These are phyloP conservation scores for Meandrina meandrites DNA, from an alignment of 92 coral and sea anemone genomes.

Conservation along the genomic window DNA sequence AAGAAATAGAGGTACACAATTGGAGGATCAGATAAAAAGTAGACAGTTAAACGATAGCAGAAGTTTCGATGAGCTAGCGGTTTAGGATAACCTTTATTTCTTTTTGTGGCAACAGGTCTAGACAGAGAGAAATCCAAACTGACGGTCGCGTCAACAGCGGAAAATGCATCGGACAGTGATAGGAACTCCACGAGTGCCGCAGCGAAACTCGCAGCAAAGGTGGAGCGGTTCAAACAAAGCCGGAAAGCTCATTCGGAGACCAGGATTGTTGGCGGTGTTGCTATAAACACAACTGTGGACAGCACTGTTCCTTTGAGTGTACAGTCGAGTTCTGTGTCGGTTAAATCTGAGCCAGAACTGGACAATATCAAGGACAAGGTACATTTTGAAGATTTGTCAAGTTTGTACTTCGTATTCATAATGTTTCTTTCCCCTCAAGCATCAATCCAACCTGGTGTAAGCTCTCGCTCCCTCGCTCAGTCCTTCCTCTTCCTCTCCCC, in stretches of 20 bases:
- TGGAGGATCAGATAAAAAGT: neutral
- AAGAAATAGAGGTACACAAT: neutral
- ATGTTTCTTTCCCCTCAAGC: neutral
- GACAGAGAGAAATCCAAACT: conserved; percentile 43
- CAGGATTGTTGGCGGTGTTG: conserved; percentile 96
- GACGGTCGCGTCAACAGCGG: conserved; percentile 22
- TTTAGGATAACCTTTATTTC: neutral
- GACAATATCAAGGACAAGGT: conserved; percentile 41
- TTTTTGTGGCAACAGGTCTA: conserved; percentile 7
- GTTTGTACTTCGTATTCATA: neutral
- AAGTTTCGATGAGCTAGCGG: neutral
- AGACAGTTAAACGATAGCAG: neutral
- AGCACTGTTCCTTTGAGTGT: conserved; percentile 67
- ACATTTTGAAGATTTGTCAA: neutral
- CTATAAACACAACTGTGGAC: conserved; percentile 70
- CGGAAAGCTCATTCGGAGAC: conserved; percentile 86
- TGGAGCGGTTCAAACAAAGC: conserved; percentile 67
- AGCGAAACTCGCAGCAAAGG: conserved; percentile 62
- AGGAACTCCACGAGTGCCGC: conserved; percentile 42
- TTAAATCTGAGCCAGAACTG: conserved; percentile 42
- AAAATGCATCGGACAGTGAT: conserved; percentile 23
- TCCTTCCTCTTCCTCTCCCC: neutral
- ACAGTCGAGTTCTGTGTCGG: conserved; percentile 77
- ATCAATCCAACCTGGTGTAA: neutral
- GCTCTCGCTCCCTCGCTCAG: neutral